phyloP scores from a whole-genome alignment of 2,888 invertebrate genomes.

The Yponomeuta plumbellus region DNA sequence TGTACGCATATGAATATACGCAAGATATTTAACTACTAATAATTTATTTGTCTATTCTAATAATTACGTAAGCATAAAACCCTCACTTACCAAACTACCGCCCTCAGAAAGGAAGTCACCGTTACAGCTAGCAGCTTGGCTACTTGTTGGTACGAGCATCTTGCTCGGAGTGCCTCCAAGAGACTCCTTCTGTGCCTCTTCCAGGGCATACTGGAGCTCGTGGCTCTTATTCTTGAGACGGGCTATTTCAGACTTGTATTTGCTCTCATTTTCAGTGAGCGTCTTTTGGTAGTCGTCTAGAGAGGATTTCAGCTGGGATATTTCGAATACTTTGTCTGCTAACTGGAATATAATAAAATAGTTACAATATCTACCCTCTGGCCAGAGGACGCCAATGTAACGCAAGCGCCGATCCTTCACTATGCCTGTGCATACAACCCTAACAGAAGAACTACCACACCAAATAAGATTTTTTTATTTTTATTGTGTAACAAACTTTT shows the following conservation, averaged over 20 bases:
- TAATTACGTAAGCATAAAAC: too few relatives aligned
- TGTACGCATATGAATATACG: too few relatives aligned
- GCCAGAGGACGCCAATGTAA: too few relatives aligned
- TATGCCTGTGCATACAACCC: too few relatives aligned
- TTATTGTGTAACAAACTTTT: too few relatives aligned
- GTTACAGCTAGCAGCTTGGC: constrained; percentile 68
- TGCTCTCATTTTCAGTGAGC: constrained; percentile 78
- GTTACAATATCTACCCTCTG: too few relatives aligned
- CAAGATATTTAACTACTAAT: too few relatives aligned
- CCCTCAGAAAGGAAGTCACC: constrained; percentile 75
- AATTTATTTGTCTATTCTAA: too few relatives aligned
- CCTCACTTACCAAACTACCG: constrained; percentile 73
- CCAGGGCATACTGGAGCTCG: constrained; percentile 63
- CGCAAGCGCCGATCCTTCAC: too few relatives aligned
- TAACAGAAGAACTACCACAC: too few relatives aligned
- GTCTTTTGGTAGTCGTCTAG: constrained; percentile 82
- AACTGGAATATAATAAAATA: constrained; percentile 65
- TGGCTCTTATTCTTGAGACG: constrained; percentile 76
- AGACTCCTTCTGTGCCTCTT: constrained; percentile 61
- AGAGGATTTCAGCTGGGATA: constrained; percentile 80
- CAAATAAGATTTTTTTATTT: too few relatives aligned
- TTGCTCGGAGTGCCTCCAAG: constrained; percentile 51
- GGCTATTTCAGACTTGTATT: constrained; percentile 75
- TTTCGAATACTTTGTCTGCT: constrained; percentile 85
- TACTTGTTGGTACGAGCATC: constrained; percentile 50